Evolutionary conservation across 2,797 vertebrate genomes (phyloP), one percentile per base, ranked within the genome.

Genomic region (Peromyscus attwateri): DNA sequence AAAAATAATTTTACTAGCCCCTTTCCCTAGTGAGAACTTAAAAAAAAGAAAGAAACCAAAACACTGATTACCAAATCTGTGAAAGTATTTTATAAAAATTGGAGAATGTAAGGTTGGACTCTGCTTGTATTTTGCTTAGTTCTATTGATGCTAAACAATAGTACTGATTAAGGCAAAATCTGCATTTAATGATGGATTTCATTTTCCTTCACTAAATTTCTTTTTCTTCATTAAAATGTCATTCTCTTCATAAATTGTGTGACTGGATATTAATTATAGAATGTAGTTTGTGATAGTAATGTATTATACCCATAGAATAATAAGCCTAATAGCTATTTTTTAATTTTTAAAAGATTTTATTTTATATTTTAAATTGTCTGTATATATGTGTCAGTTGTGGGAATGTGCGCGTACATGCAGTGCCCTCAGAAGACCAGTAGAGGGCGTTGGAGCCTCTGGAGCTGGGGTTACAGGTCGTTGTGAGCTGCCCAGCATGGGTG

Each of bases 1-100:
- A 75, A 97, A 93, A 97, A 68, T 95, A 96, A 95, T 95, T 92
- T 94, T 96, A 96, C 97, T 46, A 31, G 87, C 89, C 94, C 98
- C 81, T 49, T 87, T 96, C 89, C 84, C 90, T 97, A 96, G 97
- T 97, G 96, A 97, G 23, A 68, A 52, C 79, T 98, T 98, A 96
- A 85, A 98, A 37, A 95, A 93, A 71, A 52, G 12, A 0, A 68
- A 34, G 14, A 68, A 57, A 57, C 57, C 27, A 52, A 49, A 60
- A 93, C 43, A 95, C 94, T 96, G 96, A 97, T 98, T 97, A 96
- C 43, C 84, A 92, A 97, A 97, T 87, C 11, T 87, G 11, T 93
- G 46, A 85, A 66, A 89, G 14, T 29, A 91, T 79, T 75, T 94
- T 62, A 73, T 91, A 94, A 71, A 77, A 92, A 73, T 46, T 91